phyloP scores from a whole-genome alignment of 2,797 vertebrate species.

The Netta rufina region DNA sequence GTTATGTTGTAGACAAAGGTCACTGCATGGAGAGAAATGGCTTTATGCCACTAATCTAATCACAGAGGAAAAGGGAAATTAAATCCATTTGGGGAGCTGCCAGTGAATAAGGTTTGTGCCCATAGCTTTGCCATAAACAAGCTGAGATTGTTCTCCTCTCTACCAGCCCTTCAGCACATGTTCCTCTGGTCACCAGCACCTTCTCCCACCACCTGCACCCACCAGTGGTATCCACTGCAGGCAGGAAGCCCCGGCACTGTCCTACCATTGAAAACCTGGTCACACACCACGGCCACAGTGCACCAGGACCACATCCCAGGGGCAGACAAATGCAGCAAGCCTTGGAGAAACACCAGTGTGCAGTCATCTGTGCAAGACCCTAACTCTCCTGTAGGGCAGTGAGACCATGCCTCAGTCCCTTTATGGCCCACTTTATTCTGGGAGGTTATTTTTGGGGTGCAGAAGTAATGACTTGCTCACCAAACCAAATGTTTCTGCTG shows the following conservation, averaged over 20 bases:
- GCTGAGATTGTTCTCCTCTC: not conserved
- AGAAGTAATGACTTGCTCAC: not conserved
- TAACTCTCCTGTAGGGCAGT: fast-evolving
- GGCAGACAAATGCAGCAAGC: not conserved
- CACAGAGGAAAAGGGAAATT: not conserved
- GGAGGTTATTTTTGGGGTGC: not conserved
- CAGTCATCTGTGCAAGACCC: not conserved
- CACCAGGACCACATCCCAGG: fast-evolving
- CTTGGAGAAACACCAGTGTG: not conserved
- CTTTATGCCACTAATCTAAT: not conserved
- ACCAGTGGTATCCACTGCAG: not conserved
- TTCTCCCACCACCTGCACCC: not conserved
- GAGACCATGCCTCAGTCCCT: not conserved
- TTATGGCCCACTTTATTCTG: not conserved
- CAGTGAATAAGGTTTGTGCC: fast-evolving
- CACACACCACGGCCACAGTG: not conserved
- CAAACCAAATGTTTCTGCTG: fast-evolving
- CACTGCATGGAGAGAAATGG: not conserved
- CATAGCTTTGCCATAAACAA: not conserved
- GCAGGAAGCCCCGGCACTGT: not conserved
- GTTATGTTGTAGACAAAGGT: not conserved
- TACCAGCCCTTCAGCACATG: not conserved
- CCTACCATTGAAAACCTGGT: not conserved
- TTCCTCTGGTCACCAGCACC: not conserved
- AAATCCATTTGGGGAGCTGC: not conserved